Evolutionary conservation across 2,113 vertebrate species (phyloP), one percentile per base, ranked within the genome.

Genomic region (Electrona antarctica): DNA sequence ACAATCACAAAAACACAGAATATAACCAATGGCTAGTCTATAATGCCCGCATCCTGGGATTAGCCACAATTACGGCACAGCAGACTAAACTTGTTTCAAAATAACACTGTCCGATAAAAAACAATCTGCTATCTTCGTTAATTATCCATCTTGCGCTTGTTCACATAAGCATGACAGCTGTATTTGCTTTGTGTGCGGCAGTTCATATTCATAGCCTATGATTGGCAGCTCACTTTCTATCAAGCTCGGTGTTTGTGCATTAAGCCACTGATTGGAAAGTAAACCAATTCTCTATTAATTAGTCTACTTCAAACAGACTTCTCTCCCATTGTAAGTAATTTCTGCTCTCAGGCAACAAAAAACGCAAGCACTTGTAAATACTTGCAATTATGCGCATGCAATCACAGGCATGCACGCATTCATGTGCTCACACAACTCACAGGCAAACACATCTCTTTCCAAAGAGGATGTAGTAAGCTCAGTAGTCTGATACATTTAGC

Each of bases 221-320:
- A 90, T 79, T 89, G 90, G 88, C 89, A 90, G 82, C 80, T 85
- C 70, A 75, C 80, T 68, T 12, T 61, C 33, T 84, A 88, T 91
- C 87, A 82, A 77, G 85, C 78, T 68, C 57, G 58, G 83, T 67
- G 64, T 92, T 88, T 82, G 71, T 51, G 49, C 73, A 83, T 84
- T 81, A 84, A 79, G 78, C 81, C 46, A 67, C 79, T 84, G 85
- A 90, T 87, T 78, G 78, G 74, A 89, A 85, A 77, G 74, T 62
- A 89, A 88, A 80, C 84, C 87, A 90, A 91, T 92, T 92, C 91
- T 91, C 88, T 87, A 93, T 89, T 92, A 92, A 94, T 92, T 92
- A 91, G 85, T 73, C 77, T 69, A 73, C 90, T 89, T 90, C 87
- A 89, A 85, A 88, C 80, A 77, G 82, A 85, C 76, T 66, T 85